Evolutionary conservation across 2,888 invertebrate genomes (phyloP).

Genomic region (Magallana nippona): DNA sequence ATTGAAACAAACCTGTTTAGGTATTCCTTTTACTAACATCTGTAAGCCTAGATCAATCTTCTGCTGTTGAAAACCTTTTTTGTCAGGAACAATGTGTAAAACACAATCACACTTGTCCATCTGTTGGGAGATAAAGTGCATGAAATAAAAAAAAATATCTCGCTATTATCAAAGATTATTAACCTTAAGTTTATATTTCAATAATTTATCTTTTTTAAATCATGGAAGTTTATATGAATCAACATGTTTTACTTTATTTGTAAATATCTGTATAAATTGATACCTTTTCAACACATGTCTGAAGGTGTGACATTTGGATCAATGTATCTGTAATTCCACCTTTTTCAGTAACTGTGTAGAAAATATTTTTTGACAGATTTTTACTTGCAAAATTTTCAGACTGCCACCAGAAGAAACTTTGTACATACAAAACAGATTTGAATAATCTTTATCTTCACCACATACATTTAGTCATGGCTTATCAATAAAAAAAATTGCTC

Average conservation of each 20-base stretch:
- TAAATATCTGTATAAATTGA: neutral
- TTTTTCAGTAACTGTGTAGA: neutral
- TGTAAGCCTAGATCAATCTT: slow-evolving; percentile 56
- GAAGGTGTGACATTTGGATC: slow-evolving; percentile 27
- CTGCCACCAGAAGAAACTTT: neutral
- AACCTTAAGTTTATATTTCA: too few species aligned
- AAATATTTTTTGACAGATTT: neutral
- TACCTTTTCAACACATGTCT: neutral
- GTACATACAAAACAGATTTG: neutral
- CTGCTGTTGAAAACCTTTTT: slow-evolving; percentile 55
- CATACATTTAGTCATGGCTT: too few species aligned
- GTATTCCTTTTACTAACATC: neutral
- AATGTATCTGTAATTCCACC: slow-evolving; percentile 12
- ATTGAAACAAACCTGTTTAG: slow-evolving; percentile 36
- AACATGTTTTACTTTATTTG: neutral
- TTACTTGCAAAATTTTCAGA: too few species aligned
- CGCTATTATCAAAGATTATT: too few species aligned
- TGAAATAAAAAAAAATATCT: neutral
- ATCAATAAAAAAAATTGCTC: too few species aligned
- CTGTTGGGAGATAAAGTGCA: neutral
- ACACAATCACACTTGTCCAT: neutral
- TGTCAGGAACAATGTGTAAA: slow-evolving; percentile 47
- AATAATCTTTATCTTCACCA: too few species aligned
- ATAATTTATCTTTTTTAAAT: too few species aligned
- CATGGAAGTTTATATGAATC: neutral